Evolutionary conservation across 2,113 vertebrate genomes (phyloP).

Genomic region (Ranitomeya variabilis): DNA sequence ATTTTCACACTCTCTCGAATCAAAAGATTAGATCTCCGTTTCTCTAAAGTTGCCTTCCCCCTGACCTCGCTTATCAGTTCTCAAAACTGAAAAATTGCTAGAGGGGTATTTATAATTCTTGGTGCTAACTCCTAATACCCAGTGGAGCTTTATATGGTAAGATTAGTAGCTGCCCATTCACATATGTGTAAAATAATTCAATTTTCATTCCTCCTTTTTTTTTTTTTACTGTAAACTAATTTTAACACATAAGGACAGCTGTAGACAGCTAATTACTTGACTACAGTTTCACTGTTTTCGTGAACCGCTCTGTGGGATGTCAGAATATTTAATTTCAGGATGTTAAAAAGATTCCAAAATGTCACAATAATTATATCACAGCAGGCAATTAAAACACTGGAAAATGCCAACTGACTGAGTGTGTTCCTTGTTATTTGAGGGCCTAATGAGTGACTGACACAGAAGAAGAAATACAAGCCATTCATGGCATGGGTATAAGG

Average conservation of each 20-base stretch:
- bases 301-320: slow-evolving; percentile 87
- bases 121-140: not conserved
- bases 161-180: not conserved
- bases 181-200: slow-evolving; percentile 70
- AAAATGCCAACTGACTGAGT: slow-evolving; percentile 88
- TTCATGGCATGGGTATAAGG: slow-evolving; percentile 1
- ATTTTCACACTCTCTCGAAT: no score
- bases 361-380: slow-evolving; percentile 92
- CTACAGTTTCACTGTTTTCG: slow-evolving; percentile 83
- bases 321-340: slow-evolving; percentile 91
- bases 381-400: slow-evolving; percentile 88
- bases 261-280: slow-evolving; percentile 81
- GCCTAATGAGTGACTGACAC: slow-evolving; percentile 83
- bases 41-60: no score
- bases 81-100: not conserved
- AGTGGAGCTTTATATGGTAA: not conserved
- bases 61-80: not conserved
- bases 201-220: slow-evolving; percentile 75
- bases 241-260: slow-evolving; percentile 80
- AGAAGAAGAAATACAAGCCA: slow-evolving; percentile 69
- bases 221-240: slow-evolving; percentile 73
- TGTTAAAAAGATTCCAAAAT: slow-evolving; percentile 90
- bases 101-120: not conserved
- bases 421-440: slow-evolving; percentile 83
- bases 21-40: no score